These are phyloP conservation scores for Geotrypetes seraphini DNA, from an alignment of 2,797 vertebrate species.

Conservation along the genomic window DNA sequence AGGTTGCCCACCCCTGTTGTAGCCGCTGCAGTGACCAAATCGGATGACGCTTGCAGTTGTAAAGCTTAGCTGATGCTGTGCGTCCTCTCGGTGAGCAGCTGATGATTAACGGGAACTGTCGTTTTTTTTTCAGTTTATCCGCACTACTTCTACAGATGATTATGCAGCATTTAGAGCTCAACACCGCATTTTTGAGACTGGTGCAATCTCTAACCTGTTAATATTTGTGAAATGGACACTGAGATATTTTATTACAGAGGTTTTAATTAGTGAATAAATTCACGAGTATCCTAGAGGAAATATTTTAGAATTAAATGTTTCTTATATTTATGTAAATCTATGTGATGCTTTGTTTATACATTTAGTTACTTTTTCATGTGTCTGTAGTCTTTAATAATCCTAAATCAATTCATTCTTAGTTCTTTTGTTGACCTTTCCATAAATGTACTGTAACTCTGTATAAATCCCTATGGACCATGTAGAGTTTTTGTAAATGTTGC, in stretches of 20 bases:
- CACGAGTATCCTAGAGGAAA: slow-evolving; percentile 69
- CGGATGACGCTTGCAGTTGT: too few species aligned
- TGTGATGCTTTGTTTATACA: slow-evolving; percentile 67
- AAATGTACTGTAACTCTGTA: slow-evolving; percentile 82
- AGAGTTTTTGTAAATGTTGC: slow-evolving; percentile 66
- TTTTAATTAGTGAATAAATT: slow-evolving; percentile 68
- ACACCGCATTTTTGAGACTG: slow-evolving; percentile 42
- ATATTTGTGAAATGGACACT: slow-evolving; percentile 61
- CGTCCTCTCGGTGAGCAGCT: too few species aligned
- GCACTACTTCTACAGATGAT: slow-evolving; percentile 96
- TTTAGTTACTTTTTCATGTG: slow-evolving; percentile 49
- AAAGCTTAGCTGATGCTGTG: too few species aligned
- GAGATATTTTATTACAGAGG: slow-evolving; percentile 76
- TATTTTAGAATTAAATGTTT: slow-evolving; percentile 79
- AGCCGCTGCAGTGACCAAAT: too few species aligned
- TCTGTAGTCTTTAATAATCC: slow-evolving; percentile 42
- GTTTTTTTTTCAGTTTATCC: slow-evolving; percentile 69
- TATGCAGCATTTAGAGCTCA: slow-evolving; percentile 39
- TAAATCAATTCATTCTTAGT: slow-evolving; percentile 36
- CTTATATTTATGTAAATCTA: slow-evolving; percentile 81
- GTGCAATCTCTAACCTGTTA: slow-evolving; percentile 44
- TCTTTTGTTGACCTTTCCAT: slow-evolving; percentile 44
- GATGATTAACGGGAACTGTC: not conserved
- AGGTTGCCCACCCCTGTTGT: too few species aligned
- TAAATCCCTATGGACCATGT: slow-evolving; percentile 45